Base-by-base conservation (phyloP, 2,888 invertebrate species). In the Bellardia bayeri region DNA sequence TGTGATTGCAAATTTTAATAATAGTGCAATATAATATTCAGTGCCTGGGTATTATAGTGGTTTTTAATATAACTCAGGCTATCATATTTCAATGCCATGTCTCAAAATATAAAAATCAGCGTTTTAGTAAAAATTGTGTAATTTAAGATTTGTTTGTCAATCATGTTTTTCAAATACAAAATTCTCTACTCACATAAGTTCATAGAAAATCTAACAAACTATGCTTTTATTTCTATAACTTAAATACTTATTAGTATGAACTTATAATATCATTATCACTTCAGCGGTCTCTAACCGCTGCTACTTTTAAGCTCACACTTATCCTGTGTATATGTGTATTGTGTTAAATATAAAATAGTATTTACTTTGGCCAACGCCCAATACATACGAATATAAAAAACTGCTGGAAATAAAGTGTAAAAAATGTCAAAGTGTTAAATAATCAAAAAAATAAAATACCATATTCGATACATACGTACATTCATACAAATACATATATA, bases 391-490 rank as follows among this genome's bases (percentile, higher is more conserved):
- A 23, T 61, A 23, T 42, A 5, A 6, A 68, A 68, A 63, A 78
- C 71, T 37, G 37, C 54, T 16, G 64, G 64, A 83, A 63, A 78
- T 64, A 83, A 66, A 78, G 71, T 83, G 83, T 83, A 82, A 87
- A 87, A 87, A 74, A 87, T 87, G 87, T 85, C 87, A 87, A 87
- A 87, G 87, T 87, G 87, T 87, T 87, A 82, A 87, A 87, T 87
- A 87, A 82, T 74, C 82, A 54, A 82, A 76, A 85, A 81, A 75
- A 85, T 69, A 75, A 69, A 81, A 69, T 83, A 66, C 56, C 37
- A 78, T 40, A 83, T 63, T 64, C 83, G 45, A 78, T 78, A 83
- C 54, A 61, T 23, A 76, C 51, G 64, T 0, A 63, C 82, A 40
- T 3, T 0, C 37, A 49, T 7, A 54, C 37, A 61, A 5, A 3